These are phyloP conservation scores for Kryptolebias marmoratus DNA, from an alignment of 2,113 vertebrate genomes.

Conservation along the genomic window DNA sequence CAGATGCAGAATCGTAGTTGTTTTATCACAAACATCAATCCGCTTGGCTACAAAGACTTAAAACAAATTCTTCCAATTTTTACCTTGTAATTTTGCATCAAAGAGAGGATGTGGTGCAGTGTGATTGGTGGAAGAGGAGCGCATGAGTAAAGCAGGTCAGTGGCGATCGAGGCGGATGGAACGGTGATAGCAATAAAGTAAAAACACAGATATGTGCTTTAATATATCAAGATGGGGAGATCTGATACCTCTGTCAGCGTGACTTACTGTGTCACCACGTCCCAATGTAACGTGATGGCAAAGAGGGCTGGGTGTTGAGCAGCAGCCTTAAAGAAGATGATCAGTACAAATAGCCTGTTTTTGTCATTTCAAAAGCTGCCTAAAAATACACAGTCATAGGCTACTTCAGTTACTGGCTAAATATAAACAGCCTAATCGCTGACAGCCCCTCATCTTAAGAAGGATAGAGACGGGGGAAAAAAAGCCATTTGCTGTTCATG, in stretches of 20 bases:
- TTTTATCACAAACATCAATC: not conserved
- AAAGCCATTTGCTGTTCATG: slow-evolving; percentile 24
- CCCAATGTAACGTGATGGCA: slow-evolving; percentile 10
- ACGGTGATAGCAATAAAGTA: slow-evolving; percentile 27
- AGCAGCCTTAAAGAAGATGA: slow-evolving; percentile 11
- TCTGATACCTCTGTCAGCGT: slow-evolving; percentile 51
- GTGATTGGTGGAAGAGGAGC: slow-evolving; percentile 22
- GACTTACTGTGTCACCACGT: slow-evolving; percentile 39
- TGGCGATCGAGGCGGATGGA: not conserved
- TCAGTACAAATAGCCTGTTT: slow-evolving; percentile 51
- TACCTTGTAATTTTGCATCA: slow-evolving; percentile 26
- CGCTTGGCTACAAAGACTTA: slow-evolving; percentile 11
- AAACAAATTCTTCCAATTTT: slow-evolving; percentile 1
- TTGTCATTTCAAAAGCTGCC: slow-evolving; percentile 53
- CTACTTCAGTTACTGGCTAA: slow-evolving; percentile 61
- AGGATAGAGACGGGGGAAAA: slow-evolving; percentile 10
- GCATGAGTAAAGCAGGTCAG: slow-evolving; percentile 18
- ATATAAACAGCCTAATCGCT: slow-evolving; percentile 65
- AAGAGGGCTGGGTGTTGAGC: not conserved
- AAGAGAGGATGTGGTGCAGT: slow-evolving; percentile 21
- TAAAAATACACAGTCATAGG: slow-evolving; percentile 64
- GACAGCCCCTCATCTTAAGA: slow-evolving; percentile 48
- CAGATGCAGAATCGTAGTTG: not conserved
- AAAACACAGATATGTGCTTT: slow-evolving; percentile 32
- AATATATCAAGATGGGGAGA: slow-evolving; percentile 20